phyloP scores from a whole-genome alignment of 2,888 invertebrate species.

The Xanthia togata region DNA sequence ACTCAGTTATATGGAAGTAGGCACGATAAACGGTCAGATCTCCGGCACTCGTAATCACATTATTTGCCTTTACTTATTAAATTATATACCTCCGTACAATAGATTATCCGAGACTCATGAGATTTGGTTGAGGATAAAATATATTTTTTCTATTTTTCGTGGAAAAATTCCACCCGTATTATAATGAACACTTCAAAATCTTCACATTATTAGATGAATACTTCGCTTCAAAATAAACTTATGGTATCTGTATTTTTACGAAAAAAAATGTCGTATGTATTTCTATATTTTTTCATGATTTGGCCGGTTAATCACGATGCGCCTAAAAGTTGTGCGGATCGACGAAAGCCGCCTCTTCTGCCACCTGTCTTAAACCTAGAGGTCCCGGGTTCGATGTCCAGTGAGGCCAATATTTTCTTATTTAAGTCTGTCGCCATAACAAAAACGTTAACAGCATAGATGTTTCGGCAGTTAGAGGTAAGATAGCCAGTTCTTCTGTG shows the following conservation, averaged over 20 bases:
- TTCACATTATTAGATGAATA: conserved; percentile 30
- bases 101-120: conserved; percentile 13
- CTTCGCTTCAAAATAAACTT: conserved; percentile 15
- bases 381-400: too few species aligned
- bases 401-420: too few species aligned
- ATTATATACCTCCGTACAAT: conserved; percentile 28
- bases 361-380: too few species aligned
- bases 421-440: too few species aligned
- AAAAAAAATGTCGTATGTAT: conserved; percentile 3
- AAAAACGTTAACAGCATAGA: too few species aligned
- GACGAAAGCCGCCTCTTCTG: too few species aligned
- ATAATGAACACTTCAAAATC: conserved; percentile 30
- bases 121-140: conserved; percentile 24
- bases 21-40: conserved; percentile 24
- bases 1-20: conserved; percentile 9
- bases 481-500: too few species aligned
- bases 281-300: too few species aligned
- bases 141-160: conserved; percentile 7
- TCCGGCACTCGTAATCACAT: conserved; percentile 35
- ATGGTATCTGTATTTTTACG: not conserved
- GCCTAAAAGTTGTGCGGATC: too few species aligned
- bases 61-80: conserved; percentile 41
- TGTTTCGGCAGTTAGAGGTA: too few species aligned
- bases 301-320: too few species aligned
- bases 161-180: conserved; percentile 3